phyloP scores from a whole-genome alignment of 2,888 invertebrate species.

The Eueremaeus valkanovi region DNA sequence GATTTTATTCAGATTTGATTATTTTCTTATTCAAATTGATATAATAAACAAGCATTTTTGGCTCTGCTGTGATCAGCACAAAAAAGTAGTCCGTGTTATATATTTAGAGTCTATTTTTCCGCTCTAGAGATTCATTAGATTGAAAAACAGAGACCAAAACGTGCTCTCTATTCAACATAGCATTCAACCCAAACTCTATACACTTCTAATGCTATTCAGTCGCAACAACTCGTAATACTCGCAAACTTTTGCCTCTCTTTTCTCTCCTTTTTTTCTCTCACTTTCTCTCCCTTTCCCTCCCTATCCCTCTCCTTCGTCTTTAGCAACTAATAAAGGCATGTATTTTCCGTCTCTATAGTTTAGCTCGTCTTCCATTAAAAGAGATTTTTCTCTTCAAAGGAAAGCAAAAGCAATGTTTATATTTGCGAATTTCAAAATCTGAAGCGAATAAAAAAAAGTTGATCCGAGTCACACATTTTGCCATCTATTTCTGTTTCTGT shows the following conservation, averaged over 20 bases:
- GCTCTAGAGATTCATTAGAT: conserved; percentile 22
- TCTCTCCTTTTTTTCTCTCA: neutral
- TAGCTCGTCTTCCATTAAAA: neutral
- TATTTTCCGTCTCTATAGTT: neutral
- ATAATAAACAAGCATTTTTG: neutral
- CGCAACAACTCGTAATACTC: neutral
- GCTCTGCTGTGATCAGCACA: neutral
- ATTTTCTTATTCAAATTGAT: conserved; percentile 22
- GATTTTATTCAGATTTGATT: conserved; percentile 12
- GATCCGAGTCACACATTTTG: conserved; percentile 1
- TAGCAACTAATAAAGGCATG: neutral
- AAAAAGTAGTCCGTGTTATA: neutral
- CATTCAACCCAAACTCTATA: neutral
- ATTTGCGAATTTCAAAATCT: neutral
- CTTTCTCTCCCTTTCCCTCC: neutral
- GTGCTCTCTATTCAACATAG: neutral
- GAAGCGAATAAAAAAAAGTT: neutral
- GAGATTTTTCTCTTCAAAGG: neutral
- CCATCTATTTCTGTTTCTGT: too few species aligned
- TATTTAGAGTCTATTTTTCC: neutral
- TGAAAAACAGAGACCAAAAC: conserved; percentile 19
- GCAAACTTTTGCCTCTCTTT: neutral
- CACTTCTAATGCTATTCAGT: neutral
- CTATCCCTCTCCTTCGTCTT: neutral
- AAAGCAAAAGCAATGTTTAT: neutral